Conservation (phyloP, 2,888 invertebrate species). For the Torymus auratus region DNA sequence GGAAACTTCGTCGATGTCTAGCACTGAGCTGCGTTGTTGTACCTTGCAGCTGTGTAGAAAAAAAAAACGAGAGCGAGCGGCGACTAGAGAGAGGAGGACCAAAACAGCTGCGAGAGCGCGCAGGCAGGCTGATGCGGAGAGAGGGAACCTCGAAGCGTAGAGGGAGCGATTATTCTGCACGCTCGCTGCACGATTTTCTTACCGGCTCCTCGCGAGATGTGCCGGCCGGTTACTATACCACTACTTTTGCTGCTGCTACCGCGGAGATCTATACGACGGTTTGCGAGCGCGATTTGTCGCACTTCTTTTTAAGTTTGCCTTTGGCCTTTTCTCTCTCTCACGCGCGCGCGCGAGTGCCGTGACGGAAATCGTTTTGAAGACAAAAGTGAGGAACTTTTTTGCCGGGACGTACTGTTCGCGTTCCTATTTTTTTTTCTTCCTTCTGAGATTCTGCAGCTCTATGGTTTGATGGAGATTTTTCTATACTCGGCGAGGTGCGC, state of each 20-base stretch:
- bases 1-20: slow-evolving; percentile 20
- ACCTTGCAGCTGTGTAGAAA: slow-evolving; percentile 22
- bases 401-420: too few species aligned
- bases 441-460: too few species aligned
- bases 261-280: neutral
- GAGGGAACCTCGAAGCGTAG: neutral
- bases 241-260: too few species aligned
- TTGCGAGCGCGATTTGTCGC: neutral
- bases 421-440: too few species aligned
- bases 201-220: slow-evolving; percentile 10
- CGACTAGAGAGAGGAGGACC: slow-evolving; percentile 3
- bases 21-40: neutral
- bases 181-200: slow-evolving; percentile 44
- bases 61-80: neutral
- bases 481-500: too few species aligned
- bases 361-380: too few species aligned
- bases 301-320: neutral
- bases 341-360: neutral
- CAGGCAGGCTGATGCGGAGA: slow-evolving; percentile 1
- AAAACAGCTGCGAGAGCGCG: slow-evolving; percentile 34
- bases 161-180: slow-evolving; percentile 31
- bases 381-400: too few species aligned
- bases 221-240: slow-evolving; percentile 33
- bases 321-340: neutral
- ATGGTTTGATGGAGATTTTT: too few species aligned